A percentile compares a stretch with the other conserved stretches of the same genome.
Evolutionary conservation across 2,888 invertebrate species (phyloP).

Genomic region (Ennomos quercinarius): DNA sequence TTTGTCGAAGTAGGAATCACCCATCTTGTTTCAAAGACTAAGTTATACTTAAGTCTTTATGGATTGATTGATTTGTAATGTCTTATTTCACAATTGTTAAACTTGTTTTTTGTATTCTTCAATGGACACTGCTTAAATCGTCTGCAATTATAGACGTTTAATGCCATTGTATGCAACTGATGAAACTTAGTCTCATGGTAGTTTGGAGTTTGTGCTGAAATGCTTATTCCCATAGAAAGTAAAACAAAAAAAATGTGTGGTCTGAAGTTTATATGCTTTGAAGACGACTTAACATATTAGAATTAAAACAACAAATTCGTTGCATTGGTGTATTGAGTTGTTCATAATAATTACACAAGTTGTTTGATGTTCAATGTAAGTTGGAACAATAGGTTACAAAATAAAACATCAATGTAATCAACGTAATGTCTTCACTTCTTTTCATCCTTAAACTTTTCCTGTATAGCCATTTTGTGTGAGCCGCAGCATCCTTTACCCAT

Average conservation of each 20-base stretch:
- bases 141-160: constrained; percentile 11
- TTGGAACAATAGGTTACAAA: constrained; percentile 72
- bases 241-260: too few relatives aligned
- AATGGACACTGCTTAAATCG: constrained; percentile 8
- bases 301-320: constrained; percentile 35
- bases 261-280: too few relatives aligned
- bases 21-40: constrained; percentile 12
- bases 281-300: too few relatives aligned
- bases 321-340: constrained; percentile 45
- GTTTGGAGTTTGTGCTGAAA: too few relatives aligned
- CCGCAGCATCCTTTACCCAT: constrained; percentile 75
- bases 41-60: too few relatives aligned
- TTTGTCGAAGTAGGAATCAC: neutral
- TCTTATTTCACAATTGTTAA: neutral
- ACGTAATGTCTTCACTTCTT: constrained; percentile 41
- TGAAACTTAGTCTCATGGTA: constrained; percentile 9
- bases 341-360: constrained; percentile 20
- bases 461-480: constrained; percentile 70
- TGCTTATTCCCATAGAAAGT: too few relatives aligned
- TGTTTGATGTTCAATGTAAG: constrained; percentile 41
- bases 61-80: neutral
- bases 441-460: constrained; percentile 66
- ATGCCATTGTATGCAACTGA: neutral
- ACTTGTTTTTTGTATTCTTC: neutral
- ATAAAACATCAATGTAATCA: constrained; percentile 70